phyloP scores from a whole-genome alignment of 2,888 invertebrate species.

The Lagria hirta region DNA sequence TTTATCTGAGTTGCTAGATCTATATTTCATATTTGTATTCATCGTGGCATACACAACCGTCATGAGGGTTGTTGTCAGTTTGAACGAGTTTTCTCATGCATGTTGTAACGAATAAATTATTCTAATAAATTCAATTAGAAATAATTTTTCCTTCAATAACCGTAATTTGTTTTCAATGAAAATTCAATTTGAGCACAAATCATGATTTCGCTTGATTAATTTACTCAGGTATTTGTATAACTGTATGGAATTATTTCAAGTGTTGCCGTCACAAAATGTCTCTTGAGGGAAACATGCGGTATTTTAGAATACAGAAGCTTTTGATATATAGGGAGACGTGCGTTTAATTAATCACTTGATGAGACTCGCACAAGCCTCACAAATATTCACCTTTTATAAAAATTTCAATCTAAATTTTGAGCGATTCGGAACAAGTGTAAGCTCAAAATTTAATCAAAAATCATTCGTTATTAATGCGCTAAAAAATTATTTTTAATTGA shows the following conservation, averaged over 20 bases:
- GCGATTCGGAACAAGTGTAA: not conserved
- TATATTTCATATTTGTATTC: conserved; percentile 46
- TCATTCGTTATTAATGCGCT: not conserved
- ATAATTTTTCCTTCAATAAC: conserved; percentile 35
- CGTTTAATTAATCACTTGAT: conserved; percentile 27
- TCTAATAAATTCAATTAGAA: conserved; percentile 42
- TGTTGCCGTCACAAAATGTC: conserved; percentile 35
- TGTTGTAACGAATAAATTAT: conserved; percentile 42
- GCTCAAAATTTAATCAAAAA: not conserved
- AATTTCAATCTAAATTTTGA: not conserved
- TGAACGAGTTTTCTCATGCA: conserved; percentile 36
- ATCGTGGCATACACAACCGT: conserved; percentile 38
- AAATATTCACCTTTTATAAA: not conserved
- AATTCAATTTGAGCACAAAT: conserved; percentile 9
- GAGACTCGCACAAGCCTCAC: not conserved
- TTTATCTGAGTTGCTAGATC: conserved; percentile 40
- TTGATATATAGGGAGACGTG: conserved; percentile 26
- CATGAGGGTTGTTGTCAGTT: conserved; percentile 41
- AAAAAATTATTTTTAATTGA: not conserved
- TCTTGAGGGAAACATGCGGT: conserved; percentile 33
- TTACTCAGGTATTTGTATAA: conserved; percentile 29
- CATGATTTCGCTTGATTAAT: conserved; percentile 19
- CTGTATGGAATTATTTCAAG: conserved; percentile 35
- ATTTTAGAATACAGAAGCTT: conserved; percentile 24
- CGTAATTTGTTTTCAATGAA: too few species aligned